Conservation (phyloP, 2,888 invertebrate genomes). For the Epinotia ramella region DNA sequence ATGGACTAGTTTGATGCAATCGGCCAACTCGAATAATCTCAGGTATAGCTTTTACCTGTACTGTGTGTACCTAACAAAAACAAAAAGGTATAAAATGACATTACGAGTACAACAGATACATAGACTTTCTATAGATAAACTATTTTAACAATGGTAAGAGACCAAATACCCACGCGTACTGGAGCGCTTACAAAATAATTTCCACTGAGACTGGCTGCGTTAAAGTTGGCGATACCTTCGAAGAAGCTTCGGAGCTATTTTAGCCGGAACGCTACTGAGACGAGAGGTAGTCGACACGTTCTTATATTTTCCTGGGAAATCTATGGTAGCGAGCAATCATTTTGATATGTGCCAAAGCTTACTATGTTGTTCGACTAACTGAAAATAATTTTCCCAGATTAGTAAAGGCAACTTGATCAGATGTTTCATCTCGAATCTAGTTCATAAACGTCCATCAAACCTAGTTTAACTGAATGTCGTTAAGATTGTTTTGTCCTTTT, state of each 20-base stretch:
- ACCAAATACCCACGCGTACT: constrained; percentile 1
- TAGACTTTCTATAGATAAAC: no score
- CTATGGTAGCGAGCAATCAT: neutral
- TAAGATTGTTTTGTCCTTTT: no score
- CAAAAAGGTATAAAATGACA: no score
- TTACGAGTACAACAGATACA: no score
- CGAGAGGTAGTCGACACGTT: neutral
- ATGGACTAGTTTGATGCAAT: no score
- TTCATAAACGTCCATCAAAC: no score
- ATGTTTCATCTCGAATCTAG: no score
- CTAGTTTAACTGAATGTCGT: no score
- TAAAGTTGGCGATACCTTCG: constrained; percentile 6
- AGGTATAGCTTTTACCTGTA: no score
- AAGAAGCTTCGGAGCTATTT: neutral
- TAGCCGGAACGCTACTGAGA: neutral
- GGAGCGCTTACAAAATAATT: constrained; percentile 13
- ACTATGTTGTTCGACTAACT: neutral
- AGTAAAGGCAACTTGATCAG: no score
- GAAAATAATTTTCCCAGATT: neutral
- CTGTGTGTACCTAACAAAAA: no score
- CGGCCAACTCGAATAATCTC: no score
- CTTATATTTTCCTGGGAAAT: neutral
- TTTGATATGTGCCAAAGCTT: neutral
- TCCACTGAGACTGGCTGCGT: constrained; percentile 4
- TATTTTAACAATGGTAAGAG: neutral